Evolutionary conservation across 1,140 invertebrate species (phyloP).

Genomic region (Lucilia sericata): DNA sequence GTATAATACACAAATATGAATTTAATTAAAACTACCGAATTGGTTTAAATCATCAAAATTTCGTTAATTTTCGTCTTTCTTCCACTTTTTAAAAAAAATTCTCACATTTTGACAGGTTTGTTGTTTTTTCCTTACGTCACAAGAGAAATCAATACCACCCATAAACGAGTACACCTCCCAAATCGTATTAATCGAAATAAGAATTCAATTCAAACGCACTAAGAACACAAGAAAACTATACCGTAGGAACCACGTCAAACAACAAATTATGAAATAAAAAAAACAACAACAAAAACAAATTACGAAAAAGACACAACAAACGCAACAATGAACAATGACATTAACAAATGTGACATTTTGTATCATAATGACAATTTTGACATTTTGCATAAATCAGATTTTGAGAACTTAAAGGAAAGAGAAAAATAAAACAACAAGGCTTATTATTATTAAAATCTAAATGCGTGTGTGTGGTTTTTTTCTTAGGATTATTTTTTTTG

Average conservation of each 20-base stretch:
- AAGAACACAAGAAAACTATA: neutral
- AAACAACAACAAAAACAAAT: too few species aligned
- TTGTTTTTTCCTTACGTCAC: neutral
- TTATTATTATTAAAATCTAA: neutral
- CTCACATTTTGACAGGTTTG: neutral
- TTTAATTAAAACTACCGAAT: constrained; percentile 12
- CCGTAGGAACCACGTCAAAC: neutral
- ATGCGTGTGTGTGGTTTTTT: neutral
- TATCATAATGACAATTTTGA: constrained; percentile 42
- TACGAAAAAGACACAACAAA: neutral
- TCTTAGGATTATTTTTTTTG: neutral
- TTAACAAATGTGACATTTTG: constrained; percentile 40
- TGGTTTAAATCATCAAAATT: neutral
- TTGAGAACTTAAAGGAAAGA: neutral
- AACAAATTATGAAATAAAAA: too few species aligned
- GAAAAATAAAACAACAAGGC: neutral
- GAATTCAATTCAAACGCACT: too few species aligned
- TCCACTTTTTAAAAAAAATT: neutral
- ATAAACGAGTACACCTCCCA: neutral
- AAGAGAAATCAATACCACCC: constrained; percentile 20
- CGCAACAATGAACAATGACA: neutral
- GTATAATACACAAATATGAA: constrained; percentile 7
- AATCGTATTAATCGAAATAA: neutral
- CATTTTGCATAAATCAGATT: constrained; percentile 39
- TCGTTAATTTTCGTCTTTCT: neutral